Evolutionary conservation across 2,888 invertebrate species (phyloP), one percentile per base, ranked within the genome.

Genomic region (Cephus pulcher): DNA sequence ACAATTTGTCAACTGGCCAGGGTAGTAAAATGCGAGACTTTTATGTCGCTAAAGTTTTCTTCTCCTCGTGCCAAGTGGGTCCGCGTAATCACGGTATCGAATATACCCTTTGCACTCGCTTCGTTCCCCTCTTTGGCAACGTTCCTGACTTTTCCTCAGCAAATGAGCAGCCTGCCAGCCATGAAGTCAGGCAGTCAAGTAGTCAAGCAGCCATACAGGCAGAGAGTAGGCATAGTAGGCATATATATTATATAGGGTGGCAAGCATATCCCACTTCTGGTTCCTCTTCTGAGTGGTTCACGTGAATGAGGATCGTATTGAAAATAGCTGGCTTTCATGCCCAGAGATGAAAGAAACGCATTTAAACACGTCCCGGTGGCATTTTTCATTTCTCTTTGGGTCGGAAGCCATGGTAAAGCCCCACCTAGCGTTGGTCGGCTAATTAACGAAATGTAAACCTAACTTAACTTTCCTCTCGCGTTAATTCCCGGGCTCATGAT

Each of bases 301-400:
- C 71, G 71, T 71, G 71, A 71, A 71, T 71, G 71, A 71, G 71
- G 71, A 71, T 71, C 71, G 71, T 71, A 71, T 71, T 71, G 71
- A 71, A 71, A 71, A 71, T 71, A 71, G 71, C 71, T 34, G 71
- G 33, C 71, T 71, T 71, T 71, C 71, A 71, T 34, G 71, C 12
- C 6, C 33, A 6, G 32, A 83, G 79, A 82, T 80, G 83, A 85
- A 82, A 85, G 83, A 81, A 80, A 56, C 73, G 79, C 78, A 71
- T 81, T 84, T 81, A 80, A 84, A 79, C 74, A 80, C 78, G 78
- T 81, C 75, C 76, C 79, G 69, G 75, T 77, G 78, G 78, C 80
- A 71, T 34, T 71, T 71, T 71, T 71, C 71, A 71, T 71, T 71
- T 71, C 71, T 71, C 71, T 34, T 71, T 34, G 12, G 33, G 6